Evolutionary conservation across 2,113 vertebrate genomes (phyloP).

Genomic region (Brachyhypopomus occidentalis): DNA sequence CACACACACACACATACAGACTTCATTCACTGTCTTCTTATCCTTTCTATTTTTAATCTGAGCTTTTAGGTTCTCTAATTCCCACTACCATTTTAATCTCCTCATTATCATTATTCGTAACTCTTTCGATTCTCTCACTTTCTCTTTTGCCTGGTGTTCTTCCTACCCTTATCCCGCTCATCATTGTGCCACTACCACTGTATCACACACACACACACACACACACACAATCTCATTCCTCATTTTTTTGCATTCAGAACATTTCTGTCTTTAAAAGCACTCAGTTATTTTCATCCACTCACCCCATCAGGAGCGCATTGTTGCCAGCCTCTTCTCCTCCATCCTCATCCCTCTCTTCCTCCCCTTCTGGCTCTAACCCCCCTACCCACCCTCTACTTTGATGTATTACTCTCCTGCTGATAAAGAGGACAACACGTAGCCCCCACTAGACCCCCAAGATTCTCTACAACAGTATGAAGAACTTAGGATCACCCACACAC

Average conservation of each 20-base stretch:
- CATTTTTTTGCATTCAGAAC: neutral
- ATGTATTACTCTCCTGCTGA: neutral
- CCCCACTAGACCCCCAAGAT: constrained; percentile 13
- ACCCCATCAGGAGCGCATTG: neutral
- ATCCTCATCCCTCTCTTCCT: neutral
- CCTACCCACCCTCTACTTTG: neutral
- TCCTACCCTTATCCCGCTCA: neutral
- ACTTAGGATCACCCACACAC: neutral
- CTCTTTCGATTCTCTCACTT: neutral
- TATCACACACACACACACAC: neutral
- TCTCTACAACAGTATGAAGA: constrained; percentile 20
- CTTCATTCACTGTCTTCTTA: no score
- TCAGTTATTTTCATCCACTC: neutral
- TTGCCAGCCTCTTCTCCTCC: constrained; percentile 26
- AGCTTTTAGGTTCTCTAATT: neutral
- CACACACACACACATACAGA: neutral
- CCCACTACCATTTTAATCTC: neutral
- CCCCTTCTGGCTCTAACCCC: neutral
- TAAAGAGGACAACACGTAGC: constrained; percentile 11
- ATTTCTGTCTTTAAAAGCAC: neutral
- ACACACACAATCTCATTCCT: constrained; percentile 15
- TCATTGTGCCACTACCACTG: neutral
- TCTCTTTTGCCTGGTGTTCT: neutral
- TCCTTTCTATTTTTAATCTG: neutral
- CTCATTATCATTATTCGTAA: no score